phyloP scores from a whole-genome alignment of 2,797 vertebrate species.

The Anolis apletophallus region DNA sequence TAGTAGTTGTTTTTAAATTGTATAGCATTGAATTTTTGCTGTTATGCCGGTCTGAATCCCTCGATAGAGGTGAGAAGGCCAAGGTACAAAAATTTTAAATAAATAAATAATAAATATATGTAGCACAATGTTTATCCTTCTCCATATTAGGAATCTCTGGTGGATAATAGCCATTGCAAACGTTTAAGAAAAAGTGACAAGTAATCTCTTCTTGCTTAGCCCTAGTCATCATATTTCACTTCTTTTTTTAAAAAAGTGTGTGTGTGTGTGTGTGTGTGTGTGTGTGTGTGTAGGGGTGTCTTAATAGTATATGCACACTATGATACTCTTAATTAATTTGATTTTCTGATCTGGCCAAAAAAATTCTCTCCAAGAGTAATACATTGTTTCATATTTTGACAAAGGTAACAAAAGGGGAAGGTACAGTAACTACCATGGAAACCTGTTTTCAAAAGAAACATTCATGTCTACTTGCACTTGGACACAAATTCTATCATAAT shows the following conservation, averaged over 20 bases:
- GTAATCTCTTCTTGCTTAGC: background rate
- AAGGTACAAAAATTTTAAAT: too few relatives aligned
- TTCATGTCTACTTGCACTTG: background rate
- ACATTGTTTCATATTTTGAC: accelerated
- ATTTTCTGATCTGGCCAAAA: background rate
- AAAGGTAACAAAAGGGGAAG: background rate
- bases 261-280: background rate
- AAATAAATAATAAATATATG: too few relatives aligned
- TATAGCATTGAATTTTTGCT: too few relatives aligned
- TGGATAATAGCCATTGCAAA: background rate
- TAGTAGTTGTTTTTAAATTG: too few relatives aligned
- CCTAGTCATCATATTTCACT: background rate
- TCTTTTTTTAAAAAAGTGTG: background rate
- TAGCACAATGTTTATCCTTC: background rate
- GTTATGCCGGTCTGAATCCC: too few relatives aligned
- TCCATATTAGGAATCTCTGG: background rate
- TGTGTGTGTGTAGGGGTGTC: too few relatives aligned
- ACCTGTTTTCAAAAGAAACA: background rate
- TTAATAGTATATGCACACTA: accelerated
- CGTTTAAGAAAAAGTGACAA: background rate
- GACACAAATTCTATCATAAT: background rate
- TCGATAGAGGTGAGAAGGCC: too few relatives aligned
- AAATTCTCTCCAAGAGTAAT: accelerated
- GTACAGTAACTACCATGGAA: accelerated
- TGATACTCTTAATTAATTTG: accelerated